Evolutionary conservation across 2,797 vertebrate species (phyloP), one percentile per base, ranked within the genome.

Genomic region (Melanotaenia pygmaea): DNA sequence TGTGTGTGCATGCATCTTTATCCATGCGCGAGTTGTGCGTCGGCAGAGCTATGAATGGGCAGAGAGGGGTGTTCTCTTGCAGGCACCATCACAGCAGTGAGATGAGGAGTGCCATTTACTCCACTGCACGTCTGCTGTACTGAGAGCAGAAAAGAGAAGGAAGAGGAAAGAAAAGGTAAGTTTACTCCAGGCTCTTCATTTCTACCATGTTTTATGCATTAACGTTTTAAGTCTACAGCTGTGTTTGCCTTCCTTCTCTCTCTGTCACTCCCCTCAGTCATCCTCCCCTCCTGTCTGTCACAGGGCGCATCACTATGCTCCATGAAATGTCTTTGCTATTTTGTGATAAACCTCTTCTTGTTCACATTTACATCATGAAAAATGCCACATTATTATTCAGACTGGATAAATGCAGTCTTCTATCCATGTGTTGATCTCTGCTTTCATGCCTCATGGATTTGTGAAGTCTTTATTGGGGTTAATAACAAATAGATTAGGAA

Each of bases 41-140:
- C 64, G 77, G 88, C 59, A 26, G 86, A 82, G 90, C 92, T 90
- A 83, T 94, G 93, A 94, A 93, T 93, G 91, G 87, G 80, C 77
- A 84, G 80, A 81, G 80, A 87, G 86, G 89, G 81, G 84, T 90
- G 88, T 90, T 81, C 83, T 89, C 86, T 84, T 81, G 8, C 81
- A 90, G 85, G 87, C 85, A 84, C 63, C 83, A 77, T 79, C 80
- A 85, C 88, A 81, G 89, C 90, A 88, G 85, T 86, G 91, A 88
- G 87, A 87, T 85, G 73, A 88, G 59, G 84, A 91, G 83, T 80
- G 87, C 73, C 82, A 72, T 88, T 86, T 81, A 88, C 80, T 74
- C 72, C 51, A 70, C 87, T 77, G 79, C 86, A 85, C 81, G 73
- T 79, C 81, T 82, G 83, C 86, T 77, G 75, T 40, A 80, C 80